Evolutionary conservation across 2,113 vertebrate genomes (phyloP).

Genomic region (Hydropotes inermis): DNA sequence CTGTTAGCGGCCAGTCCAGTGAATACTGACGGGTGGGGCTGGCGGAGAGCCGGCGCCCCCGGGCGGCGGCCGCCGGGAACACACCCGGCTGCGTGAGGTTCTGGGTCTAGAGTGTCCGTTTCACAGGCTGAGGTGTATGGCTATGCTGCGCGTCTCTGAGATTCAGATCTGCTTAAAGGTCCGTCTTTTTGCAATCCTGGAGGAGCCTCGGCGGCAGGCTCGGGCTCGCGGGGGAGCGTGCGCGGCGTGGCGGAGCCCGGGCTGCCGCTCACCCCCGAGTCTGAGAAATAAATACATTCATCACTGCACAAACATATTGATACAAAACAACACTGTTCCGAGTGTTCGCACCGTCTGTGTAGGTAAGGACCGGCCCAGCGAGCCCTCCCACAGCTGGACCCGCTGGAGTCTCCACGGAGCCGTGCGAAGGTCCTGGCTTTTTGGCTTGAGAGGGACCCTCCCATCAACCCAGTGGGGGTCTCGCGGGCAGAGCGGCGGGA

Average conservation of each 20-base stretch:
- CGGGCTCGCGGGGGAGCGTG: neutral
- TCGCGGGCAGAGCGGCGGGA: neutral
- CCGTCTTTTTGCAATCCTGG: constrained; percentile 83
- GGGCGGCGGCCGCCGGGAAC: neutral
- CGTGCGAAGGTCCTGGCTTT: constrained; percentile 56
- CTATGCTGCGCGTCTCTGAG: constrained; percentile 90
- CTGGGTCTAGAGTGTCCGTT: constrained; percentile 81
- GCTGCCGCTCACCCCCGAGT: constrained; percentile 80
- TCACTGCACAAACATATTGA: constrained; percentile 97
- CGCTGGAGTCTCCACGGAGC: neutral
- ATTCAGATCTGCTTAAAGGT: constrained; percentile 84
- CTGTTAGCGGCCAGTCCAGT: constrained; percentile 51
- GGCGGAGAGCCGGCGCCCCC: neutral
- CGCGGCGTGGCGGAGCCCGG: neutral
- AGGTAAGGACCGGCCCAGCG: constrained; percentile 86
- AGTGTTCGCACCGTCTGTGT: constrained; percentile 97
- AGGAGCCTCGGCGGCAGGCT: constrained; percentile 78
- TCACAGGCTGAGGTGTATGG: constrained; percentile 96
- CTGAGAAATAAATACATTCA: constrained; percentile 99
- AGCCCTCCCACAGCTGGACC: neutral
- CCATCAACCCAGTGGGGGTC: neutral
- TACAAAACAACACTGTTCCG: constrained; percentile 96
- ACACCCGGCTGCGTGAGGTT: constrained; percentile 74
- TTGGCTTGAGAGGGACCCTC: constrained; percentile 67
- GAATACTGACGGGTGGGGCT: constrained; percentile 25